A percentile compares a stretch with the other conserved stretches of the same genome.
Conservation (phyloP, 2,888 invertebrate genomes). For the Cordilura impudica region DNA sequence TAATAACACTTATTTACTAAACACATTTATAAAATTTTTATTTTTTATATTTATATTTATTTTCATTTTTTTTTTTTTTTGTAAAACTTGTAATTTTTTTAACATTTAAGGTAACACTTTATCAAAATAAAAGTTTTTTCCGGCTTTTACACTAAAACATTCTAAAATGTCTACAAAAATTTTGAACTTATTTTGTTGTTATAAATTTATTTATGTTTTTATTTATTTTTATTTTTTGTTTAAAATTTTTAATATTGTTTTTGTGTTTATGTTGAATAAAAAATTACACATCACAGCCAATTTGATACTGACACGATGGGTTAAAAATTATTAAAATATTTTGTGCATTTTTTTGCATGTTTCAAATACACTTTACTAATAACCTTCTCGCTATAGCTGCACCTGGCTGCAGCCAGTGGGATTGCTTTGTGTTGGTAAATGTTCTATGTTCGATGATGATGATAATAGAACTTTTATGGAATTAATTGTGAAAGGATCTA, state of each 20-base stretch:
- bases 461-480: background rate
- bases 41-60: background rate
- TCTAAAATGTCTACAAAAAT: conserved; percentile 36
- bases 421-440: conserved; percentile 15
- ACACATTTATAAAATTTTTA: conserved; percentile 52
- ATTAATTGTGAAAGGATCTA: no score
- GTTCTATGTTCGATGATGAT: conserved; percentile 50
- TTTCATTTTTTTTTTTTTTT: background rate
- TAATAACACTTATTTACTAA: conserved; percentile 51
- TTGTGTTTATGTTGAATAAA: conserved; percentile 24
- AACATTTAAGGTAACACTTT: conserved; percentile 11
- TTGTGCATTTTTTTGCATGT: conserved; percentile 22
- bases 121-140: conserved; percentile 32
- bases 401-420: background rate
- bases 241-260: conserved; percentile 12
- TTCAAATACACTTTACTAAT: background rate
- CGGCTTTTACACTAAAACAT: background rate
- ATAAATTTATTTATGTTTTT: background rate
- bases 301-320: conserved; percentile 74
- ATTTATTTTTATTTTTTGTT: conserved; percentile 5
- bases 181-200: conserved; percentile 37
- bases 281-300: conserved; percentile 75
- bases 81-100: background rate
- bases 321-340: conserved; percentile 40
- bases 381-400: background rate